These are phyloP conservation scores for Lepilemur ruficaudatus DNA, from an alignment of 2,797 vertebrate species.

Conservation along the genomic window DNA sequence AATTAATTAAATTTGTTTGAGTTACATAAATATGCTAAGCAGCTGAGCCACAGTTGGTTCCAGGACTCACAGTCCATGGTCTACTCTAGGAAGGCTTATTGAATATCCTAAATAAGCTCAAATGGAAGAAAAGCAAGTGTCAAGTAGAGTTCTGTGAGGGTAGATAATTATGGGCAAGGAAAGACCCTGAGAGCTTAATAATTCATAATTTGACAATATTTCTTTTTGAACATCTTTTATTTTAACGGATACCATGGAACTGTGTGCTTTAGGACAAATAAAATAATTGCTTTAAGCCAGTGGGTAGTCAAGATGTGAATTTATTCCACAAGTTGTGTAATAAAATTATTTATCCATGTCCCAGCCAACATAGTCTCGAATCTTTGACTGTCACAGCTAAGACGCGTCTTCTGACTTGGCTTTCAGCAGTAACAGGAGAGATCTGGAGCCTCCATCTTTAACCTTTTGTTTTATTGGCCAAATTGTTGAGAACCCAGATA, in stretches of 20 bases:
- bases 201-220: background rate
- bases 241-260: background rate
- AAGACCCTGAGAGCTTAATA: background rate
- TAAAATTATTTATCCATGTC: background rate
- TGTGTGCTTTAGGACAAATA: background rate
- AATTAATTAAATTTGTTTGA: background rate
- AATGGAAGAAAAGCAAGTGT: background rate
- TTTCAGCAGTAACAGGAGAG: background rate
- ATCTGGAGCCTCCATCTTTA: background rate
- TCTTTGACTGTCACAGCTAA: background rate
- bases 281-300: background rate
- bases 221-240: background rate
- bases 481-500: background rate
- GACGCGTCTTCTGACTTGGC: background rate
- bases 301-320: background rate
- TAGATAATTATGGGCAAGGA: background rate
- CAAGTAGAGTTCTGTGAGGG: background rate
- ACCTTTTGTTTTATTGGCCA: background rate
- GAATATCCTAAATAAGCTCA: background rate
- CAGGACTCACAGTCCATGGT: background rate
- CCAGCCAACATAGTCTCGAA: background rate
- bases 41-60: background rate
- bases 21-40: background rate
- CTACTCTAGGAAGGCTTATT: background rate
- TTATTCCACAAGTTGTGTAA: background rate